Conservation (phyloP, 2,797 vertebrate species). For the Neosilurus mollespiculum region DNA sequence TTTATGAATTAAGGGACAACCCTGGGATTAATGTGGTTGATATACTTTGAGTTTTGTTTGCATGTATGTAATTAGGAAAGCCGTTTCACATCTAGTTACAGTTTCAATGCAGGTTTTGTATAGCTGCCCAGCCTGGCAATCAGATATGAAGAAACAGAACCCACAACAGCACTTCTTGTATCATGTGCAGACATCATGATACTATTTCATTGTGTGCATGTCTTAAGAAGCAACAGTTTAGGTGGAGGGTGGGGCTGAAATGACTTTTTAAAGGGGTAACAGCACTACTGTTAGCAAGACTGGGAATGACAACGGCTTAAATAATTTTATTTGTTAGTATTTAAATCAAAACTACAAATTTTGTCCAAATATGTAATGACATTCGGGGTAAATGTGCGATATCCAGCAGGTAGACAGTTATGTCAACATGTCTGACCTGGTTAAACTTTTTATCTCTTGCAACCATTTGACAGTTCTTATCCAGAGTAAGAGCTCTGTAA, state of each 20-base stretch:
- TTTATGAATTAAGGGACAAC: neutral
- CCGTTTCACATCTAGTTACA: neutral
- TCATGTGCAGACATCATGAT: neutral
- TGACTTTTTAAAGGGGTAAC: neutral
- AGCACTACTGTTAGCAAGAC: neutral
- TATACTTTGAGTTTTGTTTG: neutral
- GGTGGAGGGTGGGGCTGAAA: neutral
- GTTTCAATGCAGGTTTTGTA: neutral
- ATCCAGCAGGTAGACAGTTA: constrained; percentile 21
- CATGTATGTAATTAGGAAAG: too few species aligned
- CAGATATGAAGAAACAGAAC: neutral
- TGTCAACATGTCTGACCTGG: constrained; percentile 29
- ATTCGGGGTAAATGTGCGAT: neutral
- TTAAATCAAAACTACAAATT: neutral
- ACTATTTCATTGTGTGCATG: neutral
- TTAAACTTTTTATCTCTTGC: constrained; percentile 35
- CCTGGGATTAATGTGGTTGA: neutral
- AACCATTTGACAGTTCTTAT: constrained; percentile 19
- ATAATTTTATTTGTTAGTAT: neutral
- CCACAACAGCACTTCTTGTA: neutral
- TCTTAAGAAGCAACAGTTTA: neutral
- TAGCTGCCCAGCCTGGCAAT: neutral
- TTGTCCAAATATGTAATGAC: constrained; percentile 40
- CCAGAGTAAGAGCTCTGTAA: constrained; percentile 7
- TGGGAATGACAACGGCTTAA: neutral